Evolutionary conservation across 2,888 invertebrate species (phyloP).

Genomic region (Tuberolachnus salignus): DNA sequence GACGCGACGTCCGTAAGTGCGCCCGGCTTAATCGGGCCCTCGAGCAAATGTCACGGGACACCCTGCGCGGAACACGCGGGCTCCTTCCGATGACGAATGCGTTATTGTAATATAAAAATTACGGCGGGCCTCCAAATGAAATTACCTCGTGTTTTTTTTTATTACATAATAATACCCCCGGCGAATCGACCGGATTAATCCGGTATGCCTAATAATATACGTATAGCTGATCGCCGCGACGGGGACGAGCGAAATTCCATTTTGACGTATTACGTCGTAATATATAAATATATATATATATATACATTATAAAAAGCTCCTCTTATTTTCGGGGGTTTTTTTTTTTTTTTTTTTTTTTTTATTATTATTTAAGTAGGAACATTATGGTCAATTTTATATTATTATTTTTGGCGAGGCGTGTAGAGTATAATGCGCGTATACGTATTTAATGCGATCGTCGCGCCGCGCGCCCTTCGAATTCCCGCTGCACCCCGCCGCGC

Average conservation of each 20-base stretch:
- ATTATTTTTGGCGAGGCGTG: too few species aligned
- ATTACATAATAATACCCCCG: neutral
- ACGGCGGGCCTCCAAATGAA: neutral
- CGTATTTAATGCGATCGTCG: neutral
- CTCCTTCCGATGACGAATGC: constrained; percentile 21
- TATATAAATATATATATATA: too few species aligned
- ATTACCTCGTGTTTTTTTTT: constrained; percentile 27
- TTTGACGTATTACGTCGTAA: neutral
- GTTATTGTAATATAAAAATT: neutral
- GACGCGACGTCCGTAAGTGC: constrained; percentile 31
- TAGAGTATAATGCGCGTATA: too few species aligned
- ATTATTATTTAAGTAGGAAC: neutral
- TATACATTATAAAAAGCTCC: too few species aligned
- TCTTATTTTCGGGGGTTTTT: neutral
- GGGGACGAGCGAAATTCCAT: constrained; percentile 24
- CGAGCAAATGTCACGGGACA: constrained; percentile 41
- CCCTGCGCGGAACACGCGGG: neutral
- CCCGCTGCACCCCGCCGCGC: neutral
- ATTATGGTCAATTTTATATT: neutral
- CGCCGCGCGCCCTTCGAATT: constrained; percentile 24
- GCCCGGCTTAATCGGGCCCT: constrained; percentile 22
- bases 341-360: neutral
- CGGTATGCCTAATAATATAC: too few species aligned
- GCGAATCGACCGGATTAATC: constrained; percentile 12
- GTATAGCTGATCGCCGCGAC: too few species aligned